Percentiles rank a stretch among this genome's conserved stretches.
Evolutionary conservation across 2,888 invertebrate genomes (phyloP).

Genomic region (Drosophila rubida): DNA sequence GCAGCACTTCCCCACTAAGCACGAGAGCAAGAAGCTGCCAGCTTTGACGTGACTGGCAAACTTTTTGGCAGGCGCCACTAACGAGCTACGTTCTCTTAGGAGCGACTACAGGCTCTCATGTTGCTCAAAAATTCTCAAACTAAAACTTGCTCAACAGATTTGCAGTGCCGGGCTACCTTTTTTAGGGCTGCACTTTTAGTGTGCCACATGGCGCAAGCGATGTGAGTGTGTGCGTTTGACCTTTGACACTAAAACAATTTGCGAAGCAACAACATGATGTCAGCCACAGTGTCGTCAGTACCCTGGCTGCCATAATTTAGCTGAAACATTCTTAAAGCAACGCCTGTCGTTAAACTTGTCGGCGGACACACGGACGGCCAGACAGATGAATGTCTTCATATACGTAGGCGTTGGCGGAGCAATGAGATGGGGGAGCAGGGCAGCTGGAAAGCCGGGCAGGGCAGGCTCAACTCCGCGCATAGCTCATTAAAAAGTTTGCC

Average conservation of each 20-base stretch:
- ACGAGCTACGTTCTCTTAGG: slow-evolving; percentile 58
- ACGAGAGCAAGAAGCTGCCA: slow-evolving; percentile 57
- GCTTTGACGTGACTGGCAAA: slow-evolving; percentile 79
- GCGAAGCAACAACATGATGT: slow-evolving; percentile 77
- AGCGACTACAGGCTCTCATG: slow-evolving; percentile 51
- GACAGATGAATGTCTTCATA: slow-evolving; percentile 19
- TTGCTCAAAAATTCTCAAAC: slow-evolving; percentile 74
- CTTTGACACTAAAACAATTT: slow-evolving; percentile 80
- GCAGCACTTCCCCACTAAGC: slow-evolving; percentile 27
- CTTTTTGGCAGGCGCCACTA: slow-evolving; percentile 78
- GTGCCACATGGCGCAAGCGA: slow-evolving; percentile 67
- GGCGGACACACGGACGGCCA: background rate
- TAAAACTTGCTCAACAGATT: slow-evolving; percentile 77
- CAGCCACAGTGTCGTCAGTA: slow-evolving; percentile 63
- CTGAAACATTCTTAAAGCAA: slow-evolving; percentile 78
- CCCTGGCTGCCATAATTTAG: slow-evolving; percentile 67
- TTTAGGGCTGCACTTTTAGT: slow-evolving; percentile 72
- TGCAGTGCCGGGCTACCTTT: slow-evolving; percentile 59
- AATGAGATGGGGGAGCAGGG: too few relatives aligned
- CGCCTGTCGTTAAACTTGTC: slow-evolving; percentile 60
- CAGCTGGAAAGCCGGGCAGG: background rate
- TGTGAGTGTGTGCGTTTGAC: slow-evolving; percentile 50
- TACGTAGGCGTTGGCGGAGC: slow-evolving; percentile 2
- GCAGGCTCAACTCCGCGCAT: slow-evolving; percentile 39
- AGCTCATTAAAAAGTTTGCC: slow-evolving; percentile 78